Evolutionary conservation across 2,797 vertebrate species (phyloP).

Genomic region (Discoglossus pictus): DNA sequence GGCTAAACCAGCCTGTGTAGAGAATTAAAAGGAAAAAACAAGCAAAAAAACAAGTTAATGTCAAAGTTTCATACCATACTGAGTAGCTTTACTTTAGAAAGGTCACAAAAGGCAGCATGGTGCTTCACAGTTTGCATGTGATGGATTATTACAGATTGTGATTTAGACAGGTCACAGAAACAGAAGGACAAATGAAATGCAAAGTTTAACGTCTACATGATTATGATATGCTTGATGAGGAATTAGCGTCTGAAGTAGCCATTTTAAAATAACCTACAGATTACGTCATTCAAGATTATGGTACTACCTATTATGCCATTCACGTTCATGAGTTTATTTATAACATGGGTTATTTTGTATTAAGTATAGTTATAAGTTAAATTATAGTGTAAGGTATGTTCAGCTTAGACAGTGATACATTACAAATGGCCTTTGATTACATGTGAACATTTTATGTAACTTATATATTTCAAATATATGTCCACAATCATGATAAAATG

Average conservation of each 20-base stretch:
- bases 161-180: slow-evolving; percentile 51
- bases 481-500: no score
- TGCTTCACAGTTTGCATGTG: slow-evolving; percentile 66
- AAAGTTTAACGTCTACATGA: slow-evolving; percentile 52
- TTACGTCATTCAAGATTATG: slow-evolving; percentile 1
- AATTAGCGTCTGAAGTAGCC: neutral
- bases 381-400: no score
- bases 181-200: slow-evolving; percentile 63
- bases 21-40: slow-evolving; percentile 72
- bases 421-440: no score
- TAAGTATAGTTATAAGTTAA: no score
- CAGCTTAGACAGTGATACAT: no score
- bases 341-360: no score
- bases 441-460: no score
- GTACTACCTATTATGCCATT: no score
- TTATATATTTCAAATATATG: no score
- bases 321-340: no score
- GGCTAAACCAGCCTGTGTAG: slow-evolving; percentile 92
- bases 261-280: slow-evolving; percentile 1
- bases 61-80: neutral
- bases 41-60: slow-evolving; percentile 44
- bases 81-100: slow-evolving; percentile 53
- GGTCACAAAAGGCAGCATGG: slow-evolving; percentile 66
- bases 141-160: slow-evolving; percentile 72
- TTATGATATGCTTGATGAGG: slow-evolving; percentile 14